Conservation (phyloP, 2,797 vertebrate species). For the Mormyrus proboscirostris region DNA sequence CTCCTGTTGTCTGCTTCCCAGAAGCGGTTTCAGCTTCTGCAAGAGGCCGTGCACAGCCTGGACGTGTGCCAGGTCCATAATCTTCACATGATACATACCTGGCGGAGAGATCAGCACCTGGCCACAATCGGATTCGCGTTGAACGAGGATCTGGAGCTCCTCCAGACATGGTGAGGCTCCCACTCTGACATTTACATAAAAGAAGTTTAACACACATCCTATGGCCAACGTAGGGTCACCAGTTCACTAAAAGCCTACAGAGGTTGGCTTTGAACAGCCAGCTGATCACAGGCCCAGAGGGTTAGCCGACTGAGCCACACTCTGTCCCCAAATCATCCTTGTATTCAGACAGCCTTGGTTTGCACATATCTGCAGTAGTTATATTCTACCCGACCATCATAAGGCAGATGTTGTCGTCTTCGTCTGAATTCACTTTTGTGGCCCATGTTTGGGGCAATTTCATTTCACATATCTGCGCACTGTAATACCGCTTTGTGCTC, state of each 20-base stretch:
- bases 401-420: not conserved
- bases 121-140: conserved; percentile 74
- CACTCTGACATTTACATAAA: not conserved
- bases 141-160: conserved; percentile 67
- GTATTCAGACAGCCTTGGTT: not conserved
- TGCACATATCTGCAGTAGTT: not conserved
- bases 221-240: not conserved
- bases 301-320: not conserved
- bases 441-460: not conserved
- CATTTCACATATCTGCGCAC: not conserved
- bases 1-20: conserved; percentile 33
- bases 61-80: conserved; percentile 66
- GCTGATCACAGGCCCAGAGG: not conserved
- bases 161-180: conserved; percentile 74
- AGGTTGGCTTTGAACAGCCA: not conserved
- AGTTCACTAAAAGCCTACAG: not conserved
- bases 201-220: not conserved
- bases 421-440: not conserved
- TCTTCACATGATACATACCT: conserved; percentile 71
- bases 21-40: conserved; percentile 63
- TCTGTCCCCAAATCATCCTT: not conserved
- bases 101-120: conserved; percentile 84
- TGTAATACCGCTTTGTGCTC: not conserved
- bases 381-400: not conserved
- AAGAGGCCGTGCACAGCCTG: conserved; percentile 64